Evolutionary conservation across 2,797 vertebrate genomes (phyloP).

Genomic region (Spondyliosoma cantharus): DNA sequence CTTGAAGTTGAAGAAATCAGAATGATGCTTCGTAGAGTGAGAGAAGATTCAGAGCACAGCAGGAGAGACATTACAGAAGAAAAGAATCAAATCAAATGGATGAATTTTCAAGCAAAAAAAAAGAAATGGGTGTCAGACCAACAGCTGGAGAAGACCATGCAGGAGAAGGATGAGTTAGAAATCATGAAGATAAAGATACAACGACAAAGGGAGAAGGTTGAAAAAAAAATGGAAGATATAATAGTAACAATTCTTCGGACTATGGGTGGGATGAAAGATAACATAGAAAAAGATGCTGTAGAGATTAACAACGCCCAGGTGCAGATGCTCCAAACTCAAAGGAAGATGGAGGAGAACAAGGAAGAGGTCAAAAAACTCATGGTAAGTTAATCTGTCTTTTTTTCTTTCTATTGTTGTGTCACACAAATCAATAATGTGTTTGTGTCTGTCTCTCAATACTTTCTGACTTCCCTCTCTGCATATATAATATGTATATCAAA

Average conservation of each 20-base stretch:
- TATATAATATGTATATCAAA: too few species aligned
- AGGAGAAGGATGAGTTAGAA: constrained; percentile 74
- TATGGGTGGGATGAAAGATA: constrained; percentile 51
- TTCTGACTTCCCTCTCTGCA: too few species aligned
- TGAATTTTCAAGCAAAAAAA: constrained; percentile 62
- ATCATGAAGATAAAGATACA: constrained; percentile 65
- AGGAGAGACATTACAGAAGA: constrained; percentile 42
- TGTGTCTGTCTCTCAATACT: too few species aligned
- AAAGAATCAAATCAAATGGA: constrained; percentile 64
- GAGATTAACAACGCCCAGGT: constrained; percentile 50
- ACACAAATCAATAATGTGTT: too few species aligned
- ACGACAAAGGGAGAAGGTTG: constrained; percentile 57
- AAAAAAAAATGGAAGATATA: constrained; percentile 49
- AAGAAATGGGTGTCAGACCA: constrained; percentile 58
- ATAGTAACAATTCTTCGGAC: constrained; percentile 7
- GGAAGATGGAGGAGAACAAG: constrained; percentile 42
- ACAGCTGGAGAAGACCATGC: constrained; percentile 66
- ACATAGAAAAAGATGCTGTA: constrained; percentile 43
- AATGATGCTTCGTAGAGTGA: constrained; percentile 48
- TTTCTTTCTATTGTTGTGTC: background rate
- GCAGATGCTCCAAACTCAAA: constrained; percentile 54
- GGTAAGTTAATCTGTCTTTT: constrained; percentile 51
- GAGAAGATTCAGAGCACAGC: constrained; percentile 53
- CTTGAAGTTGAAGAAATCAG: constrained; percentile 66
- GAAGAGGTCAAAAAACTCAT: constrained; percentile 45